These are phyloP conservation scores for Prunella himalayana DNA, from an alignment of 2,113 vertebrate genomes.

Conservation along the genomic window DNA sequence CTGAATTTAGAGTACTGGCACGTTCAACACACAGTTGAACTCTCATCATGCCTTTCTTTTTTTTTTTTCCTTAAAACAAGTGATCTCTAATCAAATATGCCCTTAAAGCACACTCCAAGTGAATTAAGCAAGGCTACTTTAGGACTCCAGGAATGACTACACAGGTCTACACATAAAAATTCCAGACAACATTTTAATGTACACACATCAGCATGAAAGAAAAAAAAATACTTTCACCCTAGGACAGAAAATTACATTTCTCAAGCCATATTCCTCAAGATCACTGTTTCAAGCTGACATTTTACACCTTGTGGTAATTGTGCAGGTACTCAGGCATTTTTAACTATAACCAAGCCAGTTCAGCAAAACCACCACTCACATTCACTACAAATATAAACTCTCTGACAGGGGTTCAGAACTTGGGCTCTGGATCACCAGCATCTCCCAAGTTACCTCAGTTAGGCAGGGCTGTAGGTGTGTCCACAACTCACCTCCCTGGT, in stretches of 20 bases:
- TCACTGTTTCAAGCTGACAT: neutral
- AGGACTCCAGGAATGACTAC: neutral
- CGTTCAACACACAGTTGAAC: neutral
- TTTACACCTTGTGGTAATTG: neutral
- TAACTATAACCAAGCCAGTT: neutral
- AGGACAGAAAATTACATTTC: neutral
- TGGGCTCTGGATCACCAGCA: neutral
- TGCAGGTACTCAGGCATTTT: neutral
- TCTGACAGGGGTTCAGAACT: neutral
- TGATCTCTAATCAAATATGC: neutral
- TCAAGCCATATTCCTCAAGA: neutral
- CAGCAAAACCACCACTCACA: neutral
- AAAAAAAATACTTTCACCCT: neutral
- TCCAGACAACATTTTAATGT: neutral
- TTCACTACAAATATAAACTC: neutral
- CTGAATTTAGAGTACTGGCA: neutral
- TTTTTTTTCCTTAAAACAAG: neutral
- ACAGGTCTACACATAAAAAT: neutral
- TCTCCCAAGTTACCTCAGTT: neutral
- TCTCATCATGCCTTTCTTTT: neutral
- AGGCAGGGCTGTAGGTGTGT: accelerated
- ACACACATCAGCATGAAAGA: neutral
- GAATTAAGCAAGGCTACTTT: neutral
- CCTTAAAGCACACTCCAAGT: neutral
- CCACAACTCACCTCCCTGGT: neutral